A percentile compares a stretch with the other conserved stretches of the same genome.
These are phyloP conservation scores for Druceiella hillmani DNA, from an alignment of 2,888 invertebrate genomes.

Conservation along the genomic window DNA sequence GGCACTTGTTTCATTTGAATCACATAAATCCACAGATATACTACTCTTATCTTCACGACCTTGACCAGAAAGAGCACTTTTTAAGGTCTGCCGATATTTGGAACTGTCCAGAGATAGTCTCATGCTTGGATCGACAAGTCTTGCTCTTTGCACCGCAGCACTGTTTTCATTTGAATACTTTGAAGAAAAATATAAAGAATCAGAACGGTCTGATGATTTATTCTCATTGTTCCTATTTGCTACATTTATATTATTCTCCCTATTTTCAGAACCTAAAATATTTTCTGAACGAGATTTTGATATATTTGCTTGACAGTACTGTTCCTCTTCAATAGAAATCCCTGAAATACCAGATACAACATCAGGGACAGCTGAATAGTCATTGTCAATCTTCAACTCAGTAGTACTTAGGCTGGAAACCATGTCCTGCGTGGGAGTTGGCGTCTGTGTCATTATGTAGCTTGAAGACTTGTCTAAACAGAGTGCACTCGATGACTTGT, in stretches of 20 bases:
- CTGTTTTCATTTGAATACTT: constrained; percentile 47
- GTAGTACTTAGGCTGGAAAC: constrained; percentile 49
- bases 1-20: constrained; percentile 48
- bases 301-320: constrained; percentile 43
- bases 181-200: constrained; percentile 47
- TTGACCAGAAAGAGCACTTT: constrained; percentile 32
- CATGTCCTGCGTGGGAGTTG: constrained; percentile 50
- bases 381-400: constrained; percentile 38
- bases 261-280: constrained; percentile 43
- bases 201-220: constrained; percentile 29
- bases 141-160: constrained; percentile 38
- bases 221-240: constrained; percentile 35
- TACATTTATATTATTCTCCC: constrained; percentile 31
- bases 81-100: constrained; percentile 37
- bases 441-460: constrained; percentile 42
- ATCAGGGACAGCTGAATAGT: constrained; percentile 42
- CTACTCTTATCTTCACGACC: constrained; percentile 41
- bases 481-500: constrained; percentile 46
- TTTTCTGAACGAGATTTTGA: constrained; percentile 49
- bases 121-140: constrained; percentile 39
- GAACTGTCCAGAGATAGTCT: constrained; percentile 43
- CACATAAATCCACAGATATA: constrained; percentile 44
- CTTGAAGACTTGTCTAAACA: constrained; percentile 48
- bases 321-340: constrained; percentile 47
- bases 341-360: constrained; percentile 48